Base-by-base conservation (phyloP, 2,888 invertebrate genomes). In the Andrena camellia region DNA sequence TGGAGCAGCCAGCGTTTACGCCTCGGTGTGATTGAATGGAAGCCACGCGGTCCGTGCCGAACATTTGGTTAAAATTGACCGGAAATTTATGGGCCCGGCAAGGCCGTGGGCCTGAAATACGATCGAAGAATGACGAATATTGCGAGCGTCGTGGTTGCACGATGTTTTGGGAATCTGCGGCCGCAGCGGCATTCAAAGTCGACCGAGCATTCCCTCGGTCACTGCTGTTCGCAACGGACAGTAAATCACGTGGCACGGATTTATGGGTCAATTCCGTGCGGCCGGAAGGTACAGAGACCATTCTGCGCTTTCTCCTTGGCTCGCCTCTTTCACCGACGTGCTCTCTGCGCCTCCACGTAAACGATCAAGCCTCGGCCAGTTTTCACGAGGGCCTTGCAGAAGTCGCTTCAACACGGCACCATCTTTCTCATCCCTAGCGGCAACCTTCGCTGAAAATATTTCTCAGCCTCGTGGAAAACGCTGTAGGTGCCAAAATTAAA, bases 121-220 rank as follows among this genome's bases (percentile, higher is more conserved):
- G 13, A 64, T 50, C 17, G 59, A 76, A 57, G 60, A 73, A 71
- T 63, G 59, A 73, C 78, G 26, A 57, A 72, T 33, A 68, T 26
- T 48, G 50, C 42, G 33, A 70, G 42, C n/a, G 52, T 10, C 29
- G 70, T 64, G 78, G 78, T 75, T 76, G 42, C 63, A 84, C 84
- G 81, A 88, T 92, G 89, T 92, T 92, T 92, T 89, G 90, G 72
- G 74, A 88, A 83, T 87, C 74, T 92, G 91, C 78, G 90, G 91
- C 91, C 78, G 76, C 71, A 62, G 60, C 75, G 48, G 82, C 72
- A 91, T 91, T 91, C 84, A 89, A 29, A 62, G 48, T 85, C 75
- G 83, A 74, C 72, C 81, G 75, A 73, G 60, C 52, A 33, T 81
- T 70, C 62, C 29, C 52, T 52, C 10, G 33, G 50, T 13, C 23